Evolutionary conservation across 2,797 vertebrate genomes (phyloP), one percentile per base, ranked within the genome.

Genomic region (Jordanella pulchra): DNA sequence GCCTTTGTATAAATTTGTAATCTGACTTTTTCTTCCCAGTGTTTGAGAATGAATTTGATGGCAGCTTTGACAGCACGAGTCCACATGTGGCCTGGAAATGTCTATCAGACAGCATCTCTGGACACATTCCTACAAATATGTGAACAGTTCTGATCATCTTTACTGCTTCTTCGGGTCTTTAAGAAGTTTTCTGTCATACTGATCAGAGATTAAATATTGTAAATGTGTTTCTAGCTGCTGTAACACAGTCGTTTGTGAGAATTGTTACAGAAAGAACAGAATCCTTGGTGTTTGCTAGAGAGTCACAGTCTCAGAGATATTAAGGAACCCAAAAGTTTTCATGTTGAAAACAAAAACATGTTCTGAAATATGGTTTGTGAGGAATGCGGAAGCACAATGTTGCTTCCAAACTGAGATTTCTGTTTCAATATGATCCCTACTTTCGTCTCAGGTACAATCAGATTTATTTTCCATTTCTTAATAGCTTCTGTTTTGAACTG

Each of bases 61-160:
- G 28, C 5, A 14, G 6, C 27, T 3, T 64, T 76, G 70, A 67
- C 61, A 9, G 45, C 2, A 3, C 18, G 69, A 65, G 79, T 83
- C 84, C 84, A 80, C 74, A 78, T 63, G 76, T 72, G 86, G 76
- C 84, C 87, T 84, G 78, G 72, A 89, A 86, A 87, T 4, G 79
- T 87, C 87, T 5, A 51, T 91, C 85, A 87, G 0, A 4, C 65
- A 15, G 39, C 72, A 78, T 44, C 69, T 11, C 51, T 56, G 68
- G 39, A 3, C 53, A 15, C 18, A 65, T 23, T n/a, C 32, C 30
- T 54, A 17, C 13, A 65, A 5, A 72, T 67, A 64, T 66, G 27
- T 42, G 51, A 58, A 50, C 54, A 65, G 64, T 50, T 77, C 23
- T 50, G 2, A 6, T 42, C 64, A 5, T 35, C 56, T 27, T 27